Conservation (phyloP, 1,140 invertebrate species). For the Maniola jurtina region DNA sequence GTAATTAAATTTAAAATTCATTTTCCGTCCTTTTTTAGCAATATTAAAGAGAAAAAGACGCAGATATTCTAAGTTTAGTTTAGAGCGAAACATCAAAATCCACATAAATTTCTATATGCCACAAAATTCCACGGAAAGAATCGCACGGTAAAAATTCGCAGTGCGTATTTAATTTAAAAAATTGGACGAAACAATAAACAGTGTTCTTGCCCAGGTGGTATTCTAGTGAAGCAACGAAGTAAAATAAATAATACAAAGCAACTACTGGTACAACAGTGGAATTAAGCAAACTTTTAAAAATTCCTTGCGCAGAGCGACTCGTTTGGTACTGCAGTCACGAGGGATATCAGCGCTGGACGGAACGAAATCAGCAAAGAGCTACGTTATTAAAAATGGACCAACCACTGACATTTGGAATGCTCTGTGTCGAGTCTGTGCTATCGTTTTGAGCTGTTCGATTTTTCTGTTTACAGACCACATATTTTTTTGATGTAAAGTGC, state of each 20-base stretch:
- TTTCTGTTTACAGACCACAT: not conserved
- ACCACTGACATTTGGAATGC: conserved; percentile 12
- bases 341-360: conserved; percentile 11
- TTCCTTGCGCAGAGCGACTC: conserved; percentile 4
- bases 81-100: too few species aligned
- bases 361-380: conserved; percentile 14
- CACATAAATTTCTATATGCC: too few species aligned
- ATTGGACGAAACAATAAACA: too few species aligned
- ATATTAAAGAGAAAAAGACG: too few species aligned
- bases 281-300: conserved; percentile 10
- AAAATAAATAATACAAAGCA: not conserved
- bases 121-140: too few species aligned
- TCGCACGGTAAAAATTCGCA: too few species aligned
- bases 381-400: conserved; percentile 12
- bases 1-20: too few species aligned
- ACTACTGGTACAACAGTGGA: not conserved
- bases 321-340: conserved; percentile 10
- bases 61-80: too few species aligned
- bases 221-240: not conserved
- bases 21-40: too few species aligned
- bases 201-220: not conserved
- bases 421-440: not conserved
- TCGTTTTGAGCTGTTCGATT: conserved; percentile 8
- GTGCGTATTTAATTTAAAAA: too few species aligned
- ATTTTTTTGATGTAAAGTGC: not conserved